Conservation (phyloP, 2,888 invertebrate species). For the Dryococelus australis region DNA sequence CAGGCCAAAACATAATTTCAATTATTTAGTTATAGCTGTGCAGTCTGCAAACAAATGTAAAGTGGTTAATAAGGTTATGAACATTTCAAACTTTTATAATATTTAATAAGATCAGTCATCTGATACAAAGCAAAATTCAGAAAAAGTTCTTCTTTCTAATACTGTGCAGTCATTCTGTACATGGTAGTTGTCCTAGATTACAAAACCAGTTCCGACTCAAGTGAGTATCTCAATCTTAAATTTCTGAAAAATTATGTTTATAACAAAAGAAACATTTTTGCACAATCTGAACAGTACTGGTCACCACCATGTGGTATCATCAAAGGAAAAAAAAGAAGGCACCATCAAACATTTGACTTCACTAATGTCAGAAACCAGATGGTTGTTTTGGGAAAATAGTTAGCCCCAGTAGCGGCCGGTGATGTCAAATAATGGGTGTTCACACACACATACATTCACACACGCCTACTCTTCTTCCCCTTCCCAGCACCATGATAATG, state of each 20-base stretch:
- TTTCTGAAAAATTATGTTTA: too few relatives aligned
- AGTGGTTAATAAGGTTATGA: not conserved
- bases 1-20: not conserved
- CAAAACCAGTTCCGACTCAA: not conserved
- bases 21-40: not conserved
- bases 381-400: too few relatives aligned
- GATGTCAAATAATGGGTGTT: too few relatives aligned
- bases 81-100: not conserved
- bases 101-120: not conserved
- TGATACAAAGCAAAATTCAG: not conserved
- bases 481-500: too few relatives aligned
- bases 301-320: too few relatives aligned
- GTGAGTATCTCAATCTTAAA: not conserved
- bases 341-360: too few relatives aligned
- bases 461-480: too few relatives aligned
- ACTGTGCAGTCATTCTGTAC: not conserved
- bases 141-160: not conserved
- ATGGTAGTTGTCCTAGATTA: not conserved
- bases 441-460: too few relatives aligned
- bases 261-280: too few relatives aligned
- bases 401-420: too few relatives aligned
- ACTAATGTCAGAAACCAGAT: too few relatives aligned
- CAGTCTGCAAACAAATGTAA: not conserved
- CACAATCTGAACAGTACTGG: too few relatives aligned
- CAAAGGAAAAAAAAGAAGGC: not conserved